Percentiles rank a stretch among this genome's conserved stretches.
These are phyloP conservation scores for Harpegnathos saltator DNA, from an alignment of 1,140 invertebrate species.

Conservation along the genomic window DNA sequence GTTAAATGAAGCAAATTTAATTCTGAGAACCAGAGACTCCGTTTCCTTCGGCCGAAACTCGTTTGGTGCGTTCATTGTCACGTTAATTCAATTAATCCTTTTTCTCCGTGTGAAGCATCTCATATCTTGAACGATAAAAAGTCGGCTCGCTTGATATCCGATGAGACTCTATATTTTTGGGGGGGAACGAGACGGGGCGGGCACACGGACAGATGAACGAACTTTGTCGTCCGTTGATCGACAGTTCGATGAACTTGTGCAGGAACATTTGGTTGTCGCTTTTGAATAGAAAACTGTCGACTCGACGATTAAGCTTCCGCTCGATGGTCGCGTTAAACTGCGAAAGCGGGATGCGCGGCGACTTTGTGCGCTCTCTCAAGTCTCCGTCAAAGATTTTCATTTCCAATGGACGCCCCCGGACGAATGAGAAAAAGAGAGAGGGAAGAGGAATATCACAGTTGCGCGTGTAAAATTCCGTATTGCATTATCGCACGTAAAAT, in stretches of 20 bases:
- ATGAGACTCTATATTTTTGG: too few species aligned
- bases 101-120: too few species aligned
- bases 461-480: background rate
- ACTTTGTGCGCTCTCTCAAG: background rate
- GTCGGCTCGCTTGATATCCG: too few species aligned
- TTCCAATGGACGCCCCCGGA: too few species aligned
- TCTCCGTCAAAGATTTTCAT: background rate
- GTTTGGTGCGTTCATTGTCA: too few species aligned
- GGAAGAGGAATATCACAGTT: background rate
- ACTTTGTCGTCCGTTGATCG: conserved; percentile 15
- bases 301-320: conserved; percentile 74
- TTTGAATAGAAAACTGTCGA: conserved; percentile 64
- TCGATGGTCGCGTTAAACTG: conserved; percentile 57
- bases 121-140: too few species aligned
- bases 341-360: background rate
- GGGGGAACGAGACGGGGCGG: too few species aligned
- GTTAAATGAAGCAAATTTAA: too few species aligned
- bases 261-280: conserved; percentile 29
- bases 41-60: too few species aligned
- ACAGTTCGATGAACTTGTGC: conserved; percentile 79
- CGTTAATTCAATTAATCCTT: too few species aligned
- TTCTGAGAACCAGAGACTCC: too few species aligned
- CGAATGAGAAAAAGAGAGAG: conserved; percentile 1
- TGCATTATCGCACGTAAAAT: background rate
- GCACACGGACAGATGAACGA: too few species aligned